Evolutionary conservation across 35 echinoderm and acorn worm species (phyloP).

Genomic region (Stichopus chloronotus): DNA sequence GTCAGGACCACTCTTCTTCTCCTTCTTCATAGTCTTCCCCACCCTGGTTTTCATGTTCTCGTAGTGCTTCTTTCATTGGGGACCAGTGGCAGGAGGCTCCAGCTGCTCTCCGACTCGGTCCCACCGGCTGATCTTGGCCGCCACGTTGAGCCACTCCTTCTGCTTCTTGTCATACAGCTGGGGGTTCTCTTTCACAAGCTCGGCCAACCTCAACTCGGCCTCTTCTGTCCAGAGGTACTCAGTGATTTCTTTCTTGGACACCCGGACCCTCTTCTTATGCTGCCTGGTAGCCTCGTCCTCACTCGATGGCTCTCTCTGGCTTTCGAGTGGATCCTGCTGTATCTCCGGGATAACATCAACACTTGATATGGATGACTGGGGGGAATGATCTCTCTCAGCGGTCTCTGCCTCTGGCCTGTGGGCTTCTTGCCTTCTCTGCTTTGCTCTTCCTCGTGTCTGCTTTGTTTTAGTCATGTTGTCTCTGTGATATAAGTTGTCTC

Average conservation of each 20-base stretch:
- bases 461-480: too few species aligned
- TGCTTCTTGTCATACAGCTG: too few species aligned
- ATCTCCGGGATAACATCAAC: constrained; percentile 61
- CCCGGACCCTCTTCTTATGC: constrained; percentile 54
- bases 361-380: constrained; percentile 63
- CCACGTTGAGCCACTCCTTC: constrained; percentile 72
- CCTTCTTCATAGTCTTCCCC: constrained; percentile 72
- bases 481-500: too few species aligned
- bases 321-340: too few species aligned
- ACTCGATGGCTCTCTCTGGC: too few species aligned
- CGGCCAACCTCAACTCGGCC: too few species aligned
- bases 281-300: constrained; percentile 55
- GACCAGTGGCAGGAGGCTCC: constrained; percentile 74
- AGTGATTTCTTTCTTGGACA: too few species aligned
- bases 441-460: too few species aligned
- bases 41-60: too few species aligned
- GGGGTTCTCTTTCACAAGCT: too few species aligned
- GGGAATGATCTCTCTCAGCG: constrained; percentile 63
- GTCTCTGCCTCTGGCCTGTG: too few species aligned
- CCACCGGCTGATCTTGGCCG: constrained; percentile 53
- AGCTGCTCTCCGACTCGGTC: constrained; percentile 59
- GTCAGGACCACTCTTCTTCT: constrained; percentile 59
- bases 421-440: too few species aligned
- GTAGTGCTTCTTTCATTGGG: constrained; percentile 70
- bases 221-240: constrained; percentile 57